Conservation (phyloP, 2,113 vertebrate species). For the Platysteira castanea region DNA sequence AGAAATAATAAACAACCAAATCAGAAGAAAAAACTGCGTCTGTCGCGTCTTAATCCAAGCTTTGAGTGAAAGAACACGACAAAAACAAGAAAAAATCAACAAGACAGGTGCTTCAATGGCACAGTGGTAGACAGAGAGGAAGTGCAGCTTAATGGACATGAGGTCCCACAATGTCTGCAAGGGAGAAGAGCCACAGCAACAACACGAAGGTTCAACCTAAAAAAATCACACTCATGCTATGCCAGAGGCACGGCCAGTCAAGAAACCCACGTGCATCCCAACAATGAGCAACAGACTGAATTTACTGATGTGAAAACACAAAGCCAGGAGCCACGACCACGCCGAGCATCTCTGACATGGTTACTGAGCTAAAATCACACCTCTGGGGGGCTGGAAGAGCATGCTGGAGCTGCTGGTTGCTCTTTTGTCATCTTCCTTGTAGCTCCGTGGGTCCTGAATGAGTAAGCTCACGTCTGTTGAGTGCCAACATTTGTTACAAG, state of each 20-base stretch:
- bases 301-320: not conserved
- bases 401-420: not conserved
- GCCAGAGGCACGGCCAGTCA: not conserved
- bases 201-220: accelerated
- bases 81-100: too few species aligned
- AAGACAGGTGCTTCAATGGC: too few species aligned
- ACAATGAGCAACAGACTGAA: not conserved
- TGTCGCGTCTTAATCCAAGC: too few species aligned
- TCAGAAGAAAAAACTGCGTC: too few species aligned
- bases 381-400: not conserved
- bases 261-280: not conserved
- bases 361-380: not conserved
- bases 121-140: not conserved
- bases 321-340: not conserved
- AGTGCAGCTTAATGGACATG: not conserved
- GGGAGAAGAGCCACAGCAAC: not conserved
- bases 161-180: not conserved
- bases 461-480: accelerated
- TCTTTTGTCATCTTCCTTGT: not conserved
- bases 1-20: too few species aligned
- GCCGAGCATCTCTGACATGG: not conserved
- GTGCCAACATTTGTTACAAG: not conserved
- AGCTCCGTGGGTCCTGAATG: not conserved
- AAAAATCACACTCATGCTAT: not conserved
- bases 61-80: too few species aligned